Percentiles rank a stretch among this genome's conserved stretches.
phyloP scores from a whole-genome alignment of 2,797 vertebrate species.

The Bucorvus abyssinicus region DNA sequence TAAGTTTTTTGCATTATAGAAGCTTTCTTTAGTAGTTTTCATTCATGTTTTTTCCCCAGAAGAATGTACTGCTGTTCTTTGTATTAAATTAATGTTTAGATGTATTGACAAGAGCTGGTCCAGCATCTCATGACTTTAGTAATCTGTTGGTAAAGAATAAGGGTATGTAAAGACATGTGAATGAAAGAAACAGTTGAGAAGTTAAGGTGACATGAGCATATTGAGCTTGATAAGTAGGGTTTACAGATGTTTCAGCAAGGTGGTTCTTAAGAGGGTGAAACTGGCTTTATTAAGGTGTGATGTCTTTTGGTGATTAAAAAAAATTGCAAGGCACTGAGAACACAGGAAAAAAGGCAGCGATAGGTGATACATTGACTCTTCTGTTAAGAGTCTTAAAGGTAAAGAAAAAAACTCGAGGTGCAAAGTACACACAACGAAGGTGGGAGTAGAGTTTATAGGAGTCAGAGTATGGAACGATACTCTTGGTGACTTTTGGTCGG shows the following conservation, averaged over 20 bases:
- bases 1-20: background rate
- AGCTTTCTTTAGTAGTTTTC: background rate
- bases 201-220: background rate
- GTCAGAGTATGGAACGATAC: background rate
- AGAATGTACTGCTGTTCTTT: background rate
- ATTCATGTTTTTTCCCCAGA: background rate
- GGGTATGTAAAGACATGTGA: background rate
- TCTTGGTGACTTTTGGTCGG: background rate
- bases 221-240: background rate
- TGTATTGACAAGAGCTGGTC: fast-evolving
- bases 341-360: background rate
- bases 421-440: background rate
- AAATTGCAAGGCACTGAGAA: background rate
- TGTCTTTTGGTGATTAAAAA: background rate
- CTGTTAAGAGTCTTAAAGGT: background rate
- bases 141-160: background rate
- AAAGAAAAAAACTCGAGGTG: background rate
- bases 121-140: background rate
- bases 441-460: background rate
- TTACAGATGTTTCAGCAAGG: background rate
- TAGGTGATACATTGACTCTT: background rate
- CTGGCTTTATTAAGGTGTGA: background rate
- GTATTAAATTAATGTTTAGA: background rate
- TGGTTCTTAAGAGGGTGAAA: background rate
- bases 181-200: background rate